Evolutionary conservation across 2,113 vertebrate genomes (phyloP).

Genomic region (Bubo blakistoni): DNA sequence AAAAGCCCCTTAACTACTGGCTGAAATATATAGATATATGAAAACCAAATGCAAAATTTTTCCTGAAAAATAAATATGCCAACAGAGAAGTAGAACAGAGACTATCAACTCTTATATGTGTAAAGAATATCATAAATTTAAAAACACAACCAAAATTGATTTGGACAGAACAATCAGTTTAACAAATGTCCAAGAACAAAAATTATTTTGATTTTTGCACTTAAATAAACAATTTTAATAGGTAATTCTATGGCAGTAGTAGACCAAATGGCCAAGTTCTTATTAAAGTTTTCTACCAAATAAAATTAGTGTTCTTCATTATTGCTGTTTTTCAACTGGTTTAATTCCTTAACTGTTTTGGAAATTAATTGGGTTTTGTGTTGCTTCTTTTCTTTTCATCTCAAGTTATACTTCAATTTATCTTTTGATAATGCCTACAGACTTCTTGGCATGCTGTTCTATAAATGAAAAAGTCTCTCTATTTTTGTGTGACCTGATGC

Average conservation of each 20-base stretch:
- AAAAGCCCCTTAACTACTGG: background rate
- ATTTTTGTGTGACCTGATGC: background rate
- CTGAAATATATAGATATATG: background rate
- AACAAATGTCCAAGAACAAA: background rate
- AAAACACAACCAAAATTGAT: background rate
- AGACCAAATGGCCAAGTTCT: background rate
- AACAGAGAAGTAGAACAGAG: background rate
- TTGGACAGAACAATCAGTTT: background rate
- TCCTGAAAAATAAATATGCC: background rate
- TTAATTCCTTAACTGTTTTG: background rate
- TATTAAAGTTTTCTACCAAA: background rate
- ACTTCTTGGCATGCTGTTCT: background rate
- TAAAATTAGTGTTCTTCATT: background rate
- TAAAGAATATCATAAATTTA: background rate
- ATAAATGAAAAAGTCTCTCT: background rate
- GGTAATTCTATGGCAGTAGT: background rate
- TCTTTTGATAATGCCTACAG: background rate
- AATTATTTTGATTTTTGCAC: background rate
- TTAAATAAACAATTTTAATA: background rate
- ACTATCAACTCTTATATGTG: background rate
- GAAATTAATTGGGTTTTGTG: background rate
- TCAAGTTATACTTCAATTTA: background rate
- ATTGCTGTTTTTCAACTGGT: background rate
- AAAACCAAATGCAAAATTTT: background rate
- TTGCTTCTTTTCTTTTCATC: background rate